Conservation (phyloP, 2,888 invertebrate species). For the Glyphotaelius pellucidus region DNA sequence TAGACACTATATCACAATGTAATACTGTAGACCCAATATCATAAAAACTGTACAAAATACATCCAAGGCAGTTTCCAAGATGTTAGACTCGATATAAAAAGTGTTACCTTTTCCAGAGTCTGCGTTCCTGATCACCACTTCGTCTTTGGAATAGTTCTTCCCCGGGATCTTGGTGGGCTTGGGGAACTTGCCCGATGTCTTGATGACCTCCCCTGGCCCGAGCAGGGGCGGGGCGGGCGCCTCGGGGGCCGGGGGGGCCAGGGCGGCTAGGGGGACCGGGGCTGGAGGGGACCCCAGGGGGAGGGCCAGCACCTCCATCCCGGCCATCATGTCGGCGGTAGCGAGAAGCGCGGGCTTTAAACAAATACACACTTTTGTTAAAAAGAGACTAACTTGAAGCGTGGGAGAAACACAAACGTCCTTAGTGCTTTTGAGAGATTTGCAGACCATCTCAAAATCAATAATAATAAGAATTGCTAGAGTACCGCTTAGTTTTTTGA, state of each 20-base stretch:
- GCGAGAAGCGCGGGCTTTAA: conserved; percentile 62
- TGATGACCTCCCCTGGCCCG: conserved; percentile 90
- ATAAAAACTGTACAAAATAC: background rate
- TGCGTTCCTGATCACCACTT: conserved; percentile 95
- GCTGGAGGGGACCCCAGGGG: conserved; percentile 76
- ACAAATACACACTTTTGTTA: background rate
- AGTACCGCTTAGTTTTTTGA: background rate
- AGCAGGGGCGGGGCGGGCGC: conserved; percentile 80
- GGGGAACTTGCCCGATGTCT: conserved; percentile 91
- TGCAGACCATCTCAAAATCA: background rate
- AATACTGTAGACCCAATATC: too few relatives aligned
- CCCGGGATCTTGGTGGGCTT: conserved; percentile 94
- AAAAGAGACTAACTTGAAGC: background rate
- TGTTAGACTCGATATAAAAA: background rate
- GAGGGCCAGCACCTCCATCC: conserved; percentile 69
- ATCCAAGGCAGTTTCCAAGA: background rate
- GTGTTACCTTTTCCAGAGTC: conserved; percentile 95
- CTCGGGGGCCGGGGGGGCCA: conserved; percentile 77
- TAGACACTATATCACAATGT: too few relatives aligned
- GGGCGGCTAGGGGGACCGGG: conserved; percentile 77
- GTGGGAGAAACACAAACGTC: background rate
- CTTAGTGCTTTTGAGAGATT: background rate
- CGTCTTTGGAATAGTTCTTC: conserved; percentile 96
- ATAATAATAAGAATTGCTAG: background rate
- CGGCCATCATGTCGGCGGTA: conserved; percentile 66